Conservation (phyloP, 2,797 vertebrate species). For the Dendrocincla fuliginosa region DNA sequence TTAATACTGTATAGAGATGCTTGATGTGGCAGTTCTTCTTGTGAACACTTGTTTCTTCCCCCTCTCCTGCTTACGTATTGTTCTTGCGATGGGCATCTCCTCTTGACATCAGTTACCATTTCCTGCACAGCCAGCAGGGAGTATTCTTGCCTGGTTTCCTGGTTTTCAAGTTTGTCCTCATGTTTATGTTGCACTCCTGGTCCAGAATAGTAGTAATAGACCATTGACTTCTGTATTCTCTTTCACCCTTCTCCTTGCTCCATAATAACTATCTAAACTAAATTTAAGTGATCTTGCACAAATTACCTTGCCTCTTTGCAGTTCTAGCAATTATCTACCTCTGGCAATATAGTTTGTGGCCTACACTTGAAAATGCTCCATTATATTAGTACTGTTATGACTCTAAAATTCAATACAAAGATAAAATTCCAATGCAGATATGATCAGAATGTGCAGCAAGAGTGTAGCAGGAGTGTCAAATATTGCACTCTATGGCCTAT, state of each 20-base stretch:
- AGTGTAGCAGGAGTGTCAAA: not conserved
- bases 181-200: conserved; percentile 57
- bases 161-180: conserved; percentile 62
- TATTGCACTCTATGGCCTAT: conserved; percentile 40
- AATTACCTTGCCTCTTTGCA: conserved; percentile 28
- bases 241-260: not conserved
- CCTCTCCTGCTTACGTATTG: conserved; percentile 71
- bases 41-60: conserved; percentile 72
- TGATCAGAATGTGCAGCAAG: conserved; percentile 22
- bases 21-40: conserved; percentile 65
- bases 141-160: conserved; percentile 68
- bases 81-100: conserved; percentile 66
- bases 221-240: not conserved
- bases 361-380: conserved; percentile 33
- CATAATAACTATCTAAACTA: conserved; percentile 37
- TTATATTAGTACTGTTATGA: conserved; percentile 11
- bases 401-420: conserved; percentile 49
- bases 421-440: conserved; percentile 50
- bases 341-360: conserved; percentile 29
- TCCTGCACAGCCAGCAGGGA: conserved; percentile 66
- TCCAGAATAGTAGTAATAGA: conserved; percentile 66
- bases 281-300: conserved; percentile 26
- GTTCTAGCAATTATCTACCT: conserved; percentile 34
- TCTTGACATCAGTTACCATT: conserved; percentile 68
- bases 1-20: conserved; percentile 62